A percentile compares a stretch with the other conserved stretches of the same genome.
Conservation (phyloP, 2,113 vertebrate genomes). For the Thryonomys swinderianus region DNA sequence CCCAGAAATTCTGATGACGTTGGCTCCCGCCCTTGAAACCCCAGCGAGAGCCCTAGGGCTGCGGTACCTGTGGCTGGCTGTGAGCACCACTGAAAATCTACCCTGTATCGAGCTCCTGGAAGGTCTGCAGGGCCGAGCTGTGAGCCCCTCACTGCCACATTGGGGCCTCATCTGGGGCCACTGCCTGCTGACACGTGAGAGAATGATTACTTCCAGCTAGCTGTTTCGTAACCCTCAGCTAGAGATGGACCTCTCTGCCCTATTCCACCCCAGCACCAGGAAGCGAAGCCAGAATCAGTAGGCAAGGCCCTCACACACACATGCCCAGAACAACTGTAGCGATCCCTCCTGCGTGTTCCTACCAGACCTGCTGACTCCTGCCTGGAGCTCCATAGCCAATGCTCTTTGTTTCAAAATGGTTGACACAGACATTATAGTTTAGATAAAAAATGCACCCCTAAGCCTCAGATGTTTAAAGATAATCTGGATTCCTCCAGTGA, state of each 20-base stretch:
- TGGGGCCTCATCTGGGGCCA: neutral
- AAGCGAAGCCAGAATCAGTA: no score
- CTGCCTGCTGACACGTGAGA: neutral
- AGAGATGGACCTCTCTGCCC: neutral
- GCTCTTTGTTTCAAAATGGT: neutral
- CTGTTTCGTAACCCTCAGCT: neutral
- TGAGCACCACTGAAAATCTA: accelerated
- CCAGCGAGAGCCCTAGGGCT: accelerated
- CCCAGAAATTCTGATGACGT: neutral
- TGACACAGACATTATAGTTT: neutral
- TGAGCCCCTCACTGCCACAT: neutral
- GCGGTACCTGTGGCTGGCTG: neutral
- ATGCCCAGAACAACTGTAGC: no score
- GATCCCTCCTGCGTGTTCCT: no score
- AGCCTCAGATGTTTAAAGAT: neutral
- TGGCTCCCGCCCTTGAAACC: neutral
- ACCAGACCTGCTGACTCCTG: no score
- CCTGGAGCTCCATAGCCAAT: neutral
- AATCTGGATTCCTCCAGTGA: neutral
- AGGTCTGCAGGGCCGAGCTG: neutral
- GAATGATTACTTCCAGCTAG: neutral
- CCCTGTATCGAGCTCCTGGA: neutral
- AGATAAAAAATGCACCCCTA: neutral
- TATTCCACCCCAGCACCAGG: no score
- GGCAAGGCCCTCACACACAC: neutral